Base-by-base conservation (phyloP, 2,113 vertebrate genomes). In the Rhynchopsitta pachyrhyncha region DNA sequence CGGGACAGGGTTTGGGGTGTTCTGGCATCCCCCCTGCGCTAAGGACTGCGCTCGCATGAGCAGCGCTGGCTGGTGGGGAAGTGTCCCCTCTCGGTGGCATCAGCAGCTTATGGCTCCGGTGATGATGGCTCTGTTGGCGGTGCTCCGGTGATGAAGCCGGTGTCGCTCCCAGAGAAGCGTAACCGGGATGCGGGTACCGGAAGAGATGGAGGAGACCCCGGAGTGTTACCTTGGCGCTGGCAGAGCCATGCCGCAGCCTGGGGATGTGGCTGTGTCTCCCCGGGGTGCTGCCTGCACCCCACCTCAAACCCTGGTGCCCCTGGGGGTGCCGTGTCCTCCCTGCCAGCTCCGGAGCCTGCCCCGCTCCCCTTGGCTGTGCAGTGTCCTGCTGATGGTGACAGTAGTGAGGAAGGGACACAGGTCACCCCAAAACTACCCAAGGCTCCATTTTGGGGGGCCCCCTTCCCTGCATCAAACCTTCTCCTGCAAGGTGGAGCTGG, bases 401-500 rank as follows among this genome's bases (percentile, higher is more conserved):
- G 76, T 6, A 3, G 31, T 1, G 3, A 49, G 59, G 75, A 39
- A 9, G 19, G 63, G 35, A 31, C 33, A 0, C 0, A 1, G 11
- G 8, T 67, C 62, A 23, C 60, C 93, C 76, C 41, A 12, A 31
- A 90, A 82, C 20, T 24, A 13, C 11, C 12, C 10, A 1, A 20
- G 10, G 49, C 18, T 49, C 29, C 14, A 0, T 28, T 23, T 1
- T 23, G 8, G 8, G 8, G 17, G 4, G 1, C 39, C 6, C 25
- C 33, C 14, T 52, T 16, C 55, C 13, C 27, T 74, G 8, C 73
- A 29, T 10, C 50, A 29, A 86, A 49, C 13, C 63, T n/a, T 6
- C 19, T 12, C 5, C 49, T 8, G 13, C 62, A 24, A 35, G 55
- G 27, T 7, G 27, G 68, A 3, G 8, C 10, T n/a, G 37, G 71